Conservation (phyloP, 2,113 vertebrate species). For the Corythoichthys haematopterus region DNA sequence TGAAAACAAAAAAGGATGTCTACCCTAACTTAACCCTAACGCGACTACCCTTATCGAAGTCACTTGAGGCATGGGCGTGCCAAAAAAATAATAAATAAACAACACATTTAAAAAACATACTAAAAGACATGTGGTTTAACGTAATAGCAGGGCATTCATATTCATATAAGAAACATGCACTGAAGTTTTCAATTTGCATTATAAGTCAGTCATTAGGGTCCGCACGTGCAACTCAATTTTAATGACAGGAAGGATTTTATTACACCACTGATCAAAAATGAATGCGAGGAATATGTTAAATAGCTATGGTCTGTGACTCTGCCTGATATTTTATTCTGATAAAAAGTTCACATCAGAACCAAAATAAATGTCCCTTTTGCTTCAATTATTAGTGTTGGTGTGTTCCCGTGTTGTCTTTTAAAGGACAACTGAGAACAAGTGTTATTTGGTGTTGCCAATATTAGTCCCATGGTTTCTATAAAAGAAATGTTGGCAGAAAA, state of each 20-base stretch:
- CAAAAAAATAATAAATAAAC: not conserved
- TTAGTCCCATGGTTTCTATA: constrained; percentile 24
- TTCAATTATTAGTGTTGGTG: constrained; percentile 6
- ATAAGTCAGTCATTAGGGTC: not conserved
- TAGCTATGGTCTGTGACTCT: constrained; percentile 15
- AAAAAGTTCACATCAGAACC: constrained; percentile 20
- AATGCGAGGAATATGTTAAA: constrained; percentile 20
- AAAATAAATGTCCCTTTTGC: constrained; percentile 7
- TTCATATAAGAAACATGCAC: constrained; percentile 1
- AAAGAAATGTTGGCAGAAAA: constrained; percentile 24
- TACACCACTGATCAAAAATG: constrained; percentile 40
- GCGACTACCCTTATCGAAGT: not conserved
- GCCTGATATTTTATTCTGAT: constrained; percentile 32
- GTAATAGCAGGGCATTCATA: not conserved
- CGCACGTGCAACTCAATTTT: constrained; percentile 7
- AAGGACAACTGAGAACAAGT: constrained; percentile 23
- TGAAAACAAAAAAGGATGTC: not conserved
- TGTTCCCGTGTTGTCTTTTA: not conserved
- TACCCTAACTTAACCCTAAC: not conserved
- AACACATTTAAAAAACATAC: not conserved
- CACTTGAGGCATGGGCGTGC: not conserved
- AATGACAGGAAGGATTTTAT: constrained; percentile 14
- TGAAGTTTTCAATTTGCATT: not conserved
- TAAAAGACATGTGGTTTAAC: not conserved
- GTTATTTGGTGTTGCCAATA: constrained; percentile 32